A percentile compares a stretch with the other conserved stretches of the same genome.
Evolutionary conservation across 2,888 invertebrate genomes (phyloP).

Genomic region (Volucella zonaria): DNA sequence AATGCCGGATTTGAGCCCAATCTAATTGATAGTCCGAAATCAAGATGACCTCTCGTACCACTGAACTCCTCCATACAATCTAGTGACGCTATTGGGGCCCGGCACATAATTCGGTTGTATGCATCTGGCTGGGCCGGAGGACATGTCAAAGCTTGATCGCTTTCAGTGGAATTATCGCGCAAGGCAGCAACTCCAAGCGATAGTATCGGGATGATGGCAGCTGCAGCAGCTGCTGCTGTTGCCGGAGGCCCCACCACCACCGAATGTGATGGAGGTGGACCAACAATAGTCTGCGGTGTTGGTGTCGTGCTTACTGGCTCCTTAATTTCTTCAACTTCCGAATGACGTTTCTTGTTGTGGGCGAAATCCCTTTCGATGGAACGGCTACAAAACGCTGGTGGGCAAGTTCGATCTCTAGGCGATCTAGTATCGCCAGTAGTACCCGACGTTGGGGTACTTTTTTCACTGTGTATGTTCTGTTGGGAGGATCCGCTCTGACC

Average conservation of each 20-base stretch:
- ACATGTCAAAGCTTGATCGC: slow-evolving; percentile 82
- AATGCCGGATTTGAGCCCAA: slow-evolving; percentile 83
- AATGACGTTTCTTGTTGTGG: slow-evolving; percentile 80
- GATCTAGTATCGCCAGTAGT: slow-evolving; percentile 64
- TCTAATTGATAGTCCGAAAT: slow-evolving; percentile 83
- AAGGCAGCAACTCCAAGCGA: slow-evolving; percentile 82
- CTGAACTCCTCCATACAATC: slow-evolving; percentile 98
- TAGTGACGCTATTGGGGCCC: slow-evolving; percentile 95
- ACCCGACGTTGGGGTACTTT: slow-evolving; percentile 77
- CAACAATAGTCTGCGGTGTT: slow-evolving; percentile 80
- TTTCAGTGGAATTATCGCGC: slow-evolving; percentile 83
- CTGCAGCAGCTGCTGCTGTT: slow-evolving; percentile 83
- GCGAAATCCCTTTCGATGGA: slow-evolving; percentile 80
- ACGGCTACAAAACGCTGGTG: slow-evolving; percentile 81
- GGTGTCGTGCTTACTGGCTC: slow-evolving; percentile 81
- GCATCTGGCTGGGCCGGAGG: slow-evolving; percentile 82
- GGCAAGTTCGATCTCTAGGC: slow-evolving; percentile 78
- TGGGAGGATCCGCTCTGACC: slow-evolving; percentile 72
- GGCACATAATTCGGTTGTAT: slow-evolving; percentile 85
- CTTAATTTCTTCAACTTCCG: slow-evolving; percentile 80
- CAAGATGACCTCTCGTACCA: slow-evolving; percentile 85
- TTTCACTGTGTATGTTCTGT: slow-evolving; percentile 73
- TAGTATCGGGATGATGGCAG: slow-evolving; percentile 82
- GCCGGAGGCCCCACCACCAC: slow-evolving; percentile 83
- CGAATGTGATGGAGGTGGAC: slow-evolving; percentile 79